phyloP scores from a whole-genome alignment of 2,113 vertebrate genomes.

The Misgurnus mizolepis region DNA sequence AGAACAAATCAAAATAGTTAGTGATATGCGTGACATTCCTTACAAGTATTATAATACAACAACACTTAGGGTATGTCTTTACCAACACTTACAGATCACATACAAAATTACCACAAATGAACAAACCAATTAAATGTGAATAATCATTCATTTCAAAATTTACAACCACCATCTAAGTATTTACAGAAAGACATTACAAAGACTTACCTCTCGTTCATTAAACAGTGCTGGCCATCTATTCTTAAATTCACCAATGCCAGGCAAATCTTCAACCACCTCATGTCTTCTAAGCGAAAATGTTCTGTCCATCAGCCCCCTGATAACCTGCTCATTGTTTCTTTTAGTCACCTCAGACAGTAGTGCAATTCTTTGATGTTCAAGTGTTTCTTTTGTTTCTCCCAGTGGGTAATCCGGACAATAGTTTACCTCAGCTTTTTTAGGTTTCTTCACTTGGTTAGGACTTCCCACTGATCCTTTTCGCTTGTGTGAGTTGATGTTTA shows the following conservation, averaged over 20 bases:
- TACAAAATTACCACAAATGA: too few species aligned
- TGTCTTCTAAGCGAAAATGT: neutral
- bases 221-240: constrained; percentile 47
- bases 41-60: too few species aligned
- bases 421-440: neutral
- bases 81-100: too few species aligned
- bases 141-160: too few species aligned
- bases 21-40: too few species aligned
- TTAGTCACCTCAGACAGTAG: constrained; percentile 1
- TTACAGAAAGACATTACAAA: neutral
- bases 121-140: too few species aligned
- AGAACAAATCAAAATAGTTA: too few species aligned
- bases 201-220: constrained; percentile 32
- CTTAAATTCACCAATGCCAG: constrained; percentile 46
- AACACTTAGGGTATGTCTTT: too few species aligned
- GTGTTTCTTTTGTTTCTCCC: neutral
- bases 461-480: constrained; percentile 1
- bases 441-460: constrained; percentile 11
- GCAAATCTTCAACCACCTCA: constrained; percentile 40
- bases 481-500: constrained; percentile 20
- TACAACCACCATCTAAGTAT: too few species aligned
- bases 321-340: constrained; percentile 4
- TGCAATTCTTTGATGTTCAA: neutral
- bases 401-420: neutral
- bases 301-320: neutral